Percentiles rank a stretch among this genome's conserved stretches.
phyloP scores from a whole-genome alignment of 2,797 vertebrate genomes.

The Astyanax mexicanus region DNA sequence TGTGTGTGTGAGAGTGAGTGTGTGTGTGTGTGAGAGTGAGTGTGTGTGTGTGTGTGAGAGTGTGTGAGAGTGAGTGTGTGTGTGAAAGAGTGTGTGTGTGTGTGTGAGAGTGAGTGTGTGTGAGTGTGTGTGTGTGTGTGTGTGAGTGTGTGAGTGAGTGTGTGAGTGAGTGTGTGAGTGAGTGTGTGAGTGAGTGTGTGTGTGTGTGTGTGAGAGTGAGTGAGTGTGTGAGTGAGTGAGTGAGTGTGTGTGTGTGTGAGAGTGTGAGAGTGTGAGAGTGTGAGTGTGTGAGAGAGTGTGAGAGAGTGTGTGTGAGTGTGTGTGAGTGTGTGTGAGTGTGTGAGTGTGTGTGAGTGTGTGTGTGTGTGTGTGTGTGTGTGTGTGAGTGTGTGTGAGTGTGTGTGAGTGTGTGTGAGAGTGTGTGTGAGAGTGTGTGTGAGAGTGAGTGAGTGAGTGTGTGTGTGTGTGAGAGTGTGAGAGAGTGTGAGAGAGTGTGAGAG shows the following conservation, averaged over 20 bases:
- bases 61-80: no score
- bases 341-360: conserved; percentile 8
- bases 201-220: neutral
- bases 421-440: neutral
- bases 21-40: neutral
- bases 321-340: no score
- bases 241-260: no score
- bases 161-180: neutral
- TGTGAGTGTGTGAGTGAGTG: neutral
- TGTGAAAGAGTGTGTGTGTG: no score
- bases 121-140: no score
- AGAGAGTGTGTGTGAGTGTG: neutral
- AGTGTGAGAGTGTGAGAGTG: no score
- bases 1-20: conserved; percentile 14
- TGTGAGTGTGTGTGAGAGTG: no score
- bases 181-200: no score
- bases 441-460: neutral
- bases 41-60: neutral
- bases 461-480: no score
- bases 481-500: neutral
- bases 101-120: neutral
- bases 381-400: conserved; percentile 1
- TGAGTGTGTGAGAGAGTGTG: neutral
- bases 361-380: neutral
- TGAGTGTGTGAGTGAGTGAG: neutral